Base-by-base conservation (phyloP, 2,797 vertebrate species). In the Hypotaenidia philippensis region DNA sequence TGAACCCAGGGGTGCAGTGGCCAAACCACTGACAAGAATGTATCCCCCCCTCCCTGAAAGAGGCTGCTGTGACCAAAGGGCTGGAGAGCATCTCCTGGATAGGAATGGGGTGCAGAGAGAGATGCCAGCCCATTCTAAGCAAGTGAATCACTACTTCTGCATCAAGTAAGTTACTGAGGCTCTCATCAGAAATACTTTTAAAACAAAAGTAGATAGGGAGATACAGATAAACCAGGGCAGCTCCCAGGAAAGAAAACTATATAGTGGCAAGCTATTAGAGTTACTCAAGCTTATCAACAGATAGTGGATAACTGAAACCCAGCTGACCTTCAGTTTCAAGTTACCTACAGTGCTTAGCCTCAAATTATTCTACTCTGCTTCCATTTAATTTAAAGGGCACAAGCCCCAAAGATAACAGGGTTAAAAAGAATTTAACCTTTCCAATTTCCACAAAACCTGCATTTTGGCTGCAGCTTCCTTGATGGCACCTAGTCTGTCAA, bases 171-270 rank as follows among this genome's bases (percentile, higher is more conserved):
- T 91, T 74, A 88, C 40, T 36, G 45, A 94, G 91, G 82, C n/a
- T 91, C 79, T 68, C 81, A 87, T 68, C 26, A 70, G 40, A 88
- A 55, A 78, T n/a, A 50, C 22, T 56, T 44, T 36, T 10, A 69
- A 65, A 66, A 29, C 21, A 71, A 68, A 69, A 81, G 26, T 11
- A 72, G 59, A 72, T 57, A 88, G 83, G 83, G 77, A 83, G 81
- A 91, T 50, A 89, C 66, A n/a, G 72, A 90, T 65, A 96, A 97
- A 84, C 45, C 45, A 83, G 53, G 41, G 81, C 81, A 96, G 45
- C 10, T 78, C 27, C 50, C 72, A 83, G 17, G 78, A 90, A 92
- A 93, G 40, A 66, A 88, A 89, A 80, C 61, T 83, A 11, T 44
- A 65, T 0, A 0, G 16, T 57, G 36, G 19, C 72, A 91, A 89